phyloP scores from a whole-genome alignment of 37 sponge, comb jelly and placozoan species.

The Chondrilla cf. caribensis region DNA sequence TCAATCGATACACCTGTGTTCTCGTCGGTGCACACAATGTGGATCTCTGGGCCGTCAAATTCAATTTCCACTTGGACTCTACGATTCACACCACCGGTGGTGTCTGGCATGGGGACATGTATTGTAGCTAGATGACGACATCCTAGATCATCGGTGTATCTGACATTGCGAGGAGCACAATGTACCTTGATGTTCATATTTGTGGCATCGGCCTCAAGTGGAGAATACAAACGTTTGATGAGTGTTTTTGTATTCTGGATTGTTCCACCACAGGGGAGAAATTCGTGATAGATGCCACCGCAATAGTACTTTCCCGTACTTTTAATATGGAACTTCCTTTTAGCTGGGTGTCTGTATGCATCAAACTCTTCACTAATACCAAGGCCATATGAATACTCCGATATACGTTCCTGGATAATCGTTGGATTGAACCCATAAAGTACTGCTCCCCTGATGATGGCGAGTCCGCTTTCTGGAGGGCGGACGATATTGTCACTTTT shows the following conservation, averaged over 20 bases:
- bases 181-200: background rate
- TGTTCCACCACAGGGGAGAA: background rate
- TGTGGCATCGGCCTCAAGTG: background rate
- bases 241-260: background rate
- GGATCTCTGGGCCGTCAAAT: slow-evolving; percentile 15
- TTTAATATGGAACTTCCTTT: background rate
- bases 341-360: background rate
- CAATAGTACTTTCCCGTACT: background rate
- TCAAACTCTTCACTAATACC: background rate
- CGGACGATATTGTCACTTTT: slow-evolving; percentile 1
- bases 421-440: background rate
- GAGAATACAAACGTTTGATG: background rate
- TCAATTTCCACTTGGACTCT: background rate
- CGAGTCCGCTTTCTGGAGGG: slow-evolving; percentile 1
- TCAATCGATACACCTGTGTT: background rate
- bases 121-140: background rate
- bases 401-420: background rate
- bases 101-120: background rate
- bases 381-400: slow-evolving; percentile 5
- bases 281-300: background rate
- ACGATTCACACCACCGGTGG: background rate
- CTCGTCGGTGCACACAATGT: background rate
- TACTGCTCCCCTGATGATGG: slow-evolving; percentile 1
- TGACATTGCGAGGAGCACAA: background rate
- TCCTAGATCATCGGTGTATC: background rate